Conservation (phyloP, 1,140 invertebrate genomes). For the Caerostris darwini region DNA sequence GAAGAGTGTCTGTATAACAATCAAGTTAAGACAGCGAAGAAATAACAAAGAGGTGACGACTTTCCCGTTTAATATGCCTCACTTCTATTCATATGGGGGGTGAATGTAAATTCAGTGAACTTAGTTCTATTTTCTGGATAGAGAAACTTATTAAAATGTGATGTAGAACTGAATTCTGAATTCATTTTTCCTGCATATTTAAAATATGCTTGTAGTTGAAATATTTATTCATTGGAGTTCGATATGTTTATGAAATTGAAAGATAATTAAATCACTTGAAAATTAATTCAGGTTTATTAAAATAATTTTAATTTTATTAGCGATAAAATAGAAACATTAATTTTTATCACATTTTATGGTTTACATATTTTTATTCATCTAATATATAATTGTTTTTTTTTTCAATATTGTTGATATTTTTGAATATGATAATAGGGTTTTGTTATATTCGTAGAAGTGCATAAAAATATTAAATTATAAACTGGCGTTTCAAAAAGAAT, state of each 20-base stretch:
- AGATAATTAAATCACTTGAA: background rate
- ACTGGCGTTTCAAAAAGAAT: too few species aligned
- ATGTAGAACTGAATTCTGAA: too few species aligned
- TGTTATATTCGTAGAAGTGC: too few species aligned
- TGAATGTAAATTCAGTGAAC: constrained; percentile 1
- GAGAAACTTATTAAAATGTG: background rate
- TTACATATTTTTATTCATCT: too few species aligned
- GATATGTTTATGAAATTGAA: background rate
- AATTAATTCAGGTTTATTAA: background rate
- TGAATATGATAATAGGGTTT: too few species aligned
- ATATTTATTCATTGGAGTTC: background rate
- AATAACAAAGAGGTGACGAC: background rate
- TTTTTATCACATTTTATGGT: too few species aligned
- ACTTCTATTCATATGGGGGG: background rate
- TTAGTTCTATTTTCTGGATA: background rate
- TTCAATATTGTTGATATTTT: too few species aligned
- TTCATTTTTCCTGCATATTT: background rate
- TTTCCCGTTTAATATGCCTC: background rate
- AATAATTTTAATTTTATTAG: too few species aligned
- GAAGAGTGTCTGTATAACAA: background rate
- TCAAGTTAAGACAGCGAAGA: background rate
- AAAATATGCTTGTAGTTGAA: background rate
- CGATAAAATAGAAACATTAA: too few species aligned
- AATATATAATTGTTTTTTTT: too few species aligned
- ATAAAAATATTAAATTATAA: too few species aligned